Base-by-base conservation (phyloP, 2,888 invertebrate genomes). In the Thalpophila matura region DNA sequence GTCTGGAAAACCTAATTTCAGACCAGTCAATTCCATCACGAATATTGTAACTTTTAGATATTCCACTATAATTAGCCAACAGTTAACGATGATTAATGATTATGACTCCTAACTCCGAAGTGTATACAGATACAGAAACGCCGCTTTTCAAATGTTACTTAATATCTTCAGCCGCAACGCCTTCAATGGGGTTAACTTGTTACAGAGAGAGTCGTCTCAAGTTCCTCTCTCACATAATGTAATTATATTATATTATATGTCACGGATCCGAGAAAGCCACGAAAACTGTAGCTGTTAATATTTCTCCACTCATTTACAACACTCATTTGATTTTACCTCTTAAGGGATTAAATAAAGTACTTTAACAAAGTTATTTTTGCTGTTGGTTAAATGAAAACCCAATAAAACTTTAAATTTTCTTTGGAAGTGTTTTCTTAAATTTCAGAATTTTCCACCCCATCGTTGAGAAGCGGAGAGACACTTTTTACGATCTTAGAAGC, bases 61-160 rank as follows among this genome's bases (percentile, higher is more conserved):
- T 58, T 57, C 20, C 51, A 14, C 45, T 20, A 53, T 40, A 65
- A 68, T 77, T 75, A 61, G 24, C 45, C 18, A 68, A 59, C 20
- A 33, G 46, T 47, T 61, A 61, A 51, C 33, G 51, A 60, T 74
- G 74, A 77, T 74, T 75, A 58, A 74, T 68, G 69, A 59, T 62
- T 31, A 60, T 26, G 31, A 40, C 37, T 62, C 38, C 12, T 51
- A 45, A 56, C 42, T 40, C 18, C 22, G 14, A 42, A 51, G 24
- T 45, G 35, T 55, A 31, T 18, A 45, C n/a, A n/a, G n/a, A 12
- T 31, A 12, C 40, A 58, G 35, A 40, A 38, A 43, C 27, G 31
- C 14, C 54, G 31, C 20, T 54, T 59, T 45, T 60, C 9, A 14
- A 42, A 31, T 56, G 37, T 71, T 65, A 42, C 65, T 58, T 40